Conservation (phyloP, 2,797 vertebrate species). For the Gallinago nigripennis region DNA sequence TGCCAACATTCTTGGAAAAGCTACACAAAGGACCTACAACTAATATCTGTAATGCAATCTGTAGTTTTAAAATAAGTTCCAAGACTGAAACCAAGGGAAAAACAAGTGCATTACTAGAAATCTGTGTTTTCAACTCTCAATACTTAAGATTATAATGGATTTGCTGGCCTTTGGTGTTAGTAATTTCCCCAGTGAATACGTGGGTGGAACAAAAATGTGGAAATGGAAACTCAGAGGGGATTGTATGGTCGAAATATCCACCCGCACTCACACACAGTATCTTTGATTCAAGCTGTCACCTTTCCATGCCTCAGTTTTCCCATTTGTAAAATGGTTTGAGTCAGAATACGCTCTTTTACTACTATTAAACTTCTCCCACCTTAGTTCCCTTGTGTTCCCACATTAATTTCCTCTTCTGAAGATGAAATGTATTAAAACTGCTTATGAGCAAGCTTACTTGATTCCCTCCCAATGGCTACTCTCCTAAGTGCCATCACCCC, state of each 20-base stretch:
- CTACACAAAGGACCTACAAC: slow-evolving; percentile 61
- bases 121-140: slow-evolving; percentile 7
- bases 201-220: slow-evolving; percentile 67
- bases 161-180: slow-evolving; percentile 52
- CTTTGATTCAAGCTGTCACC: not conserved
- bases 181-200: slow-evolving; percentile 45
- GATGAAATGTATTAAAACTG: not conserved
- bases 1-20: slow-evolving; percentile 29
- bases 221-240: slow-evolving; percentile 54
- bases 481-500: not conserved
- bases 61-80: slow-evolving; percentile 51
- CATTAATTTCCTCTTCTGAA: not conserved
- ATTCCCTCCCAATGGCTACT: not conserved
- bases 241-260: slow-evolving; percentile 53
- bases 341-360: not conserved
- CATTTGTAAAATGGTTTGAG: not conserved
- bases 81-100: slow-evolving; percentile 43
- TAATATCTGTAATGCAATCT: slow-evolving; percentile 54
- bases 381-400: not conserved
- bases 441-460: not conserved
- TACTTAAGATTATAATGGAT: slow-evolving; percentile 62
- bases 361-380: not conserved
- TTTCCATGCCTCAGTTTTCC: not conserved
- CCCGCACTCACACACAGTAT: not conserved
- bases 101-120: slow-evolving; percentile 53